Conservation (phyloP, 2,797 vertebrate genomes). For the Balearica regulorum region DNA sequence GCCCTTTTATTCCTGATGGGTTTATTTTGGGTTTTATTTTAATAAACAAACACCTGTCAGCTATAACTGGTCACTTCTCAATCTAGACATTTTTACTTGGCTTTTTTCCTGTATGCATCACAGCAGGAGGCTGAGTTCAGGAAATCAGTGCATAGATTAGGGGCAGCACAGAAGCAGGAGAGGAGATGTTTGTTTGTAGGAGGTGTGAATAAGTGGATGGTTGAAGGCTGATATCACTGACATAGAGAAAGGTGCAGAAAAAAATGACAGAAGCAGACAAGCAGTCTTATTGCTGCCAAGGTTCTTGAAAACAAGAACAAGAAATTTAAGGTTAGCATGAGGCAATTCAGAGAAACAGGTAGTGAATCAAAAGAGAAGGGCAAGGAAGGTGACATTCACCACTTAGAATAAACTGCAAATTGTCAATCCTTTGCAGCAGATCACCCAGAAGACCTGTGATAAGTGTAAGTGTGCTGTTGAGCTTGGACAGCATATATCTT, state of each 20-base stretch:
- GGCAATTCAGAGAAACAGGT: neutral
- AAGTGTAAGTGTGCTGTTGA: neutral
- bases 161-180: constrained; percentile 6
- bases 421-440: neutral
- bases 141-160: constrained; percentile 24
- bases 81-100: neutral
- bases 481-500: neutral
- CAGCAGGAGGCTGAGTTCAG: constrained; percentile 51
- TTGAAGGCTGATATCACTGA: constrained; percentile 47
- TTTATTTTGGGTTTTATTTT: neutral
- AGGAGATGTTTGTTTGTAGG: constrained; percentile 38
- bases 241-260: constrained; percentile 34
- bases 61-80: neutral
- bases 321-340: neutral
- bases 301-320: constrained; percentile 6
- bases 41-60: neutral
- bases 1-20: neutral
- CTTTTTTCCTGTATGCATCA: constrained; percentile 33
- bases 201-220: constrained; percentile 58
- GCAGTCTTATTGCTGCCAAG: constrained; percentile 29
- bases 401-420: neutral
- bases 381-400: neutral
- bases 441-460: neutral
- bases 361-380: neutral
- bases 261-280: constrained; percentile 35